Evolutionary conservation across 64 coral and sea anemone species (phyloP), one percentile per base, ranked within the genome.

Genomic region (Montipora efflorescens): DNA sequence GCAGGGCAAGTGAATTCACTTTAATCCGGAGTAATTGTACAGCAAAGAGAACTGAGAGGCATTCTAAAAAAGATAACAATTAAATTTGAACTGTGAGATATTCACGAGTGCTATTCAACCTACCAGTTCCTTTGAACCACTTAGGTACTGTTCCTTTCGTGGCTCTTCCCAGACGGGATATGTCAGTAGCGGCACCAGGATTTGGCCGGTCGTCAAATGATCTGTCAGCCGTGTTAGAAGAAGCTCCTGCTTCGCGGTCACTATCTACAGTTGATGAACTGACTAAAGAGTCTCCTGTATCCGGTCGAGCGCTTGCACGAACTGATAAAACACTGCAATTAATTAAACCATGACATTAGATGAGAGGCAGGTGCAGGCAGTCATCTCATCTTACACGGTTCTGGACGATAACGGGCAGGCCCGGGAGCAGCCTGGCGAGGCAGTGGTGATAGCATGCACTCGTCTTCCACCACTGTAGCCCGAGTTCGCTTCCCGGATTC

Each of bases 121-220:
- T 84, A 97, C 93, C 96, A 79, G 84, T 95, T 72, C 93, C 93
- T 67, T 95, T 97, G 18, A 97, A 97, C 96, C 96, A 97, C 67
- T 97, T 97, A 7, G 93, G 96, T 19, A 92, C 84, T 57, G 62
- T 66, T 11, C 90, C 87, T 90, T 79, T 83, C 58, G 47, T 36
- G 8, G 88, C 19, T 5, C 79, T n/a, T 49, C 93, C 86, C 36
- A 9, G 18, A 36, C 61, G 90, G 62, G 79, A 18, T 20, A 48
- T 59, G 28, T 46, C 23, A 23, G 23, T 62, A 77, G 28, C 62
- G 52, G 80, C 45, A 62, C 8, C 8, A 8, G 62, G 3, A 49
- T 85, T 70, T 4, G 16, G 82, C 46, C 36, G 36, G 36, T 4
- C 82, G 13, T 71, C 64, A 44, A 55, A 10, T 43, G 79, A 61